Evolutionary conservation across 2,113 vertebrate species (phyloP).

Genomic region (Clarias gariepinus): DNA sequence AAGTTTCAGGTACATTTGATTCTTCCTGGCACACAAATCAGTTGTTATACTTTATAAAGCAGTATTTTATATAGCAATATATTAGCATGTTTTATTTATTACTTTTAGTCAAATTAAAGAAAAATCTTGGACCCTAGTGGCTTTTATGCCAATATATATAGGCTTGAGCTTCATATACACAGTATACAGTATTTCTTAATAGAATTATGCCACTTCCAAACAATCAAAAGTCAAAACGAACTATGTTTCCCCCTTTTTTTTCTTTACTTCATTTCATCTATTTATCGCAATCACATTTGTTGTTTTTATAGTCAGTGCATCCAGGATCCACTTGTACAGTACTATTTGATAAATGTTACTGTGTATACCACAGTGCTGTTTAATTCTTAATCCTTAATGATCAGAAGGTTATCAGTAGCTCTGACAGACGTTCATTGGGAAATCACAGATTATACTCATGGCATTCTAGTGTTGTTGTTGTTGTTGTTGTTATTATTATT

Average conservation of each 20-base stretch:
- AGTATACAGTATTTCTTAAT: too few relatives aligned
- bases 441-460: background rate
- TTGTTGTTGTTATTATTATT: background rate
- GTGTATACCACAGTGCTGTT: too few relatives aligned
- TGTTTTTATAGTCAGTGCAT: background rate
- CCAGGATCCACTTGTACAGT: background rate
- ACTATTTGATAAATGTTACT: background rate
- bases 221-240: too few relatives aligned
- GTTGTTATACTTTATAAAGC: background rate
- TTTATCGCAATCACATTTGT: too few relatives aligned
- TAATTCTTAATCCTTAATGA: too few relatives aligned
- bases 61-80: background rate
- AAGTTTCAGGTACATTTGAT: background rate
- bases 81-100: background rate
- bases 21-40: background rate
- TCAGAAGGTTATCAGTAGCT: too few relatives aligned
- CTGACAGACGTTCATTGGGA: too few relatives aligned
- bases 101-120: background rate
- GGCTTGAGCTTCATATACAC: too few relatives aligned
- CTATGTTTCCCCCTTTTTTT: too few relatives aligned
- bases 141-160: background rate
- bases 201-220: too few relatives aligned
- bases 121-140: background rate
- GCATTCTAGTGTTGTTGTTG: too few relatives aligned
- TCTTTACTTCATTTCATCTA: too few relatives aligned